Conservation (phyloP, 2,888 invertebrate species). For the Trichacis sp. region DNA sequence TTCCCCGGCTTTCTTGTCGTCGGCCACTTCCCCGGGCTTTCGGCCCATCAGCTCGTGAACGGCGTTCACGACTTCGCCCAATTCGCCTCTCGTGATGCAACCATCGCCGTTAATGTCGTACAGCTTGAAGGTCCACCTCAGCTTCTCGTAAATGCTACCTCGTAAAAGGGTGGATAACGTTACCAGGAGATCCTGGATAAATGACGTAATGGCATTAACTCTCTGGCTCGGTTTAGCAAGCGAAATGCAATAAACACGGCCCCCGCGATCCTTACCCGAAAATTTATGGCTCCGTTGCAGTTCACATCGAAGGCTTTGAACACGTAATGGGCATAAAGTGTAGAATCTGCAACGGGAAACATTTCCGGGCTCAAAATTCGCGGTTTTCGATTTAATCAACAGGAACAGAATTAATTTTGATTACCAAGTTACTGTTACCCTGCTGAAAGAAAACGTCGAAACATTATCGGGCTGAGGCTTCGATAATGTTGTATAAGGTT, state of each 20-base stretch:
- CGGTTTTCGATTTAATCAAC: constrained; percentile 31
- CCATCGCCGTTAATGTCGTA: constrained; percentile 98
- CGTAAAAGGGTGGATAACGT: constrained; percentile 92
- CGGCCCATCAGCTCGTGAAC: constrained; percentile 93
- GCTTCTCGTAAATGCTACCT: constrained; percentile 93
- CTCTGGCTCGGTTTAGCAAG: neutral
- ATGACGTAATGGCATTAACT: neutral
- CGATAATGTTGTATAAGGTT: too few relatives aligned
- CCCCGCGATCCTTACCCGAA: constrained; percentile 86
- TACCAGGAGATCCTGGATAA: constrained; percentile 87
- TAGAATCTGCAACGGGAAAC: constrained; percentile 80
- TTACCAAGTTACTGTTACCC: too few relatives aligned
- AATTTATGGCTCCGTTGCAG: constrained; percentile 96
- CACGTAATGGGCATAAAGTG: constrained; percentile 97
- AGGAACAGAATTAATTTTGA: neutral
- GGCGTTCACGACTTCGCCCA: constrained; percentile 88
- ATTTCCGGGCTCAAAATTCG: constrained; percentile 3
- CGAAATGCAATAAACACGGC: constrained; percentile 1
- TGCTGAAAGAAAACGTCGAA: too few relatives aligned
- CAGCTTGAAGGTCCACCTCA: constrained; percentile 95
- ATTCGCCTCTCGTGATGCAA: constrained; percentile 90
- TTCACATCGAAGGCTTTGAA: constrained; percentile 99
- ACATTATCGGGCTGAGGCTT: too few relatives aligned
- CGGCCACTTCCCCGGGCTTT: constrained; percentile 78
- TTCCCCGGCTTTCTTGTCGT: constrained; percentile 86